Evolutionary conservation across 2,113 vertebrate species (phyloP).

Genomic region (Sebastes fasciatus): DNA sequence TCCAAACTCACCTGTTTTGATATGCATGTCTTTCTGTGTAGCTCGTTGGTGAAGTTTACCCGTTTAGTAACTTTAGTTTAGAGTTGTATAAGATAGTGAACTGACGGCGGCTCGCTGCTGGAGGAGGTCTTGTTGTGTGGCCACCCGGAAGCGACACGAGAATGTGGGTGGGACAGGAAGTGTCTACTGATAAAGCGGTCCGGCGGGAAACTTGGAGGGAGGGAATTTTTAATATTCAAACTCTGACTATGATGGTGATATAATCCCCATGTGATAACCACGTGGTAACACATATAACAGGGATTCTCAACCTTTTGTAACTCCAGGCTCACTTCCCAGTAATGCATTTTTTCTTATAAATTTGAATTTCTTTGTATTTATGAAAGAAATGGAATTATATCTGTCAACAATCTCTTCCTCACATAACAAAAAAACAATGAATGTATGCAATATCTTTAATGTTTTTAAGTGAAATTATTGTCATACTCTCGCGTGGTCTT

Average conservation of each 20-base stretch:
- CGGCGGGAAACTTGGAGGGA: constrained; percentile 75
- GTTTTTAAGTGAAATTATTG: too few relatives aligned
- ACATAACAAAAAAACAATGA: too few relatives aligned
- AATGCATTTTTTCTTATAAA: too few relatives aligned
- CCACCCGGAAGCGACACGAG: constrained; percentile 78
- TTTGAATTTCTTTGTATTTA: too few relatives aligned
- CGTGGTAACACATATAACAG: background rate
- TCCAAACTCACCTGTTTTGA: constrained; percentile 80
- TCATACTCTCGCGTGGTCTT: too few relatives aligned
- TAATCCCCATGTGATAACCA: constrained; percentile 11
- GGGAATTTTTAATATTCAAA: constrained; percentile 19
- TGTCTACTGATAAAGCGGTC: constrained; percentile 59
- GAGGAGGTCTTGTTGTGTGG: constrained; percentile 50
- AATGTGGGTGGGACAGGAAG: constrained; percentile 77
- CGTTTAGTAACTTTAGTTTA: constrained; percentile 78
- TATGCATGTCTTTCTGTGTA: constrained; percentile 82
- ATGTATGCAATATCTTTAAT: too few relatives aligned
- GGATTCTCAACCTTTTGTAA: background rate
- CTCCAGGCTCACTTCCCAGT: too few relatives aligned
- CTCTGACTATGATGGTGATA: background rate
- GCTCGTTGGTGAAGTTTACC: constrained; percentile 49
- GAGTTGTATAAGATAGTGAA: constrained; percentile 36
- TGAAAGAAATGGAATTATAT: too few relatives aligned
- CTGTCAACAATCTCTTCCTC: too few relatives aligned
- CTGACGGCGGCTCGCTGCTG: constrained; percentile 46